Conservation (phyloP, 2,113 vertebrate genomes). For the Lutjanus erythropterus region DNA sequence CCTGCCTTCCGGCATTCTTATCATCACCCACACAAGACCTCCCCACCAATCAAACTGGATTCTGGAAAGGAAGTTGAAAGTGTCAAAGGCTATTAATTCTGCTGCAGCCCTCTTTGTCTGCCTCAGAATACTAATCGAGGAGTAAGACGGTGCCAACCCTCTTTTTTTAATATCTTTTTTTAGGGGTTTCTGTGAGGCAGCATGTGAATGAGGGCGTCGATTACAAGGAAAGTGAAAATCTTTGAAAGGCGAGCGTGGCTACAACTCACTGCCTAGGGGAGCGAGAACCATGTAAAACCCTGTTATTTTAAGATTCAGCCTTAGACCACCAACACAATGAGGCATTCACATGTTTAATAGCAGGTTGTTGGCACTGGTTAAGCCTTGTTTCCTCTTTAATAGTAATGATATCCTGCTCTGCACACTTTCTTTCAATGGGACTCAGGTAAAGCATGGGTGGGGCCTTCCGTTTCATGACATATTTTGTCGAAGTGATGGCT, state of each 20-base stretch:
- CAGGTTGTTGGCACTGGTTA: slow-evolving; percentile 81
- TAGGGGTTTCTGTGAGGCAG: slow-evolving; percentile 41
- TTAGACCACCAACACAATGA: slow-evolving; percentile 84
- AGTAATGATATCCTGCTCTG: slow-evolving; percentile 84
- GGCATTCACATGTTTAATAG: slow-evolving; percentile 81
- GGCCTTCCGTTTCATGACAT: slow-evolving; percentile 84
- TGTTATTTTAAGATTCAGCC: slow-evolving; percentile 80
- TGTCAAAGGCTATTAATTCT: slow-evolving; percentile 80
- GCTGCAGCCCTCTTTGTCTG: slow-evolving; percentile 70
- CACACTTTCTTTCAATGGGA: slow-evolving; percentile 79
- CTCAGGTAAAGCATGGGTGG: slow-evolving; percentile 85
- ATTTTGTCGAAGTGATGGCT: slow-evolving; percentile 81
- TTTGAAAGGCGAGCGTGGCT: slow-evolving; percentile 69
- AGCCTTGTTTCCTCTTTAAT: slow-evolving; percentile 84
- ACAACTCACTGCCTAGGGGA: slow-evolving; percentile 65
- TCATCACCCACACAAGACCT: slow-evolving; percentile 76
- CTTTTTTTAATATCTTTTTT: slow-evolving; percentile 54
- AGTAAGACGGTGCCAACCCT: slow-evolving; percentile 51
- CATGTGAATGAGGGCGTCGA: slow-evolving; percentile 63
- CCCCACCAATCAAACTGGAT: slow-evolving; percentile 72
- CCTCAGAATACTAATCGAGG: slow-evolving; percentile 71
- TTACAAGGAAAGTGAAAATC: slow-evolving; percentile 72
- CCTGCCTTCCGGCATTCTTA: slow-evolving; percentile 74
- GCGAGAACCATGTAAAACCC: slow-evolving; percentile 68
- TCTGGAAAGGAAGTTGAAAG: slow-evolving; percentile 76